phyloP scores from a whole-genome alignment of 2,888 invertebrate species.

The Panzeria rudis region DNA sequence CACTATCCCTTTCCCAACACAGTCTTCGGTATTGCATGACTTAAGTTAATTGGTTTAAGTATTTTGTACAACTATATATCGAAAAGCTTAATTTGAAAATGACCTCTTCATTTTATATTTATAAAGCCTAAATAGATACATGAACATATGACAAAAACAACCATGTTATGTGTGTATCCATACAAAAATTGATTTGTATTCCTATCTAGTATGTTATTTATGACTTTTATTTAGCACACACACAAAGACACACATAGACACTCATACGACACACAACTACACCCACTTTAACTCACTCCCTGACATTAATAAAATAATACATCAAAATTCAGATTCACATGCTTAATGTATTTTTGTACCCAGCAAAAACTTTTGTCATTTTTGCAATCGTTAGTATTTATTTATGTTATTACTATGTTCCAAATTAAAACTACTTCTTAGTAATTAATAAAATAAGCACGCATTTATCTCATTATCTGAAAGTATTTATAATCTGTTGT shows the following conservation, averaged over 20 bases:
- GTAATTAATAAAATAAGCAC: too few species aligned
- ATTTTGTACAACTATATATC: not conserved
- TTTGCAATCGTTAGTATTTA: too few species aligned
- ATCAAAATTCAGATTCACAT: constrained; percentile 11
- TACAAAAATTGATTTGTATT: constrained; percentile 32
- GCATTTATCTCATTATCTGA: too few species aligned
- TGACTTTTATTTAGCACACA: constrained; percentile 39
- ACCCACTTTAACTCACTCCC: not conserved
- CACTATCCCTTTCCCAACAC: too few species aligned
- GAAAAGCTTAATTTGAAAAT: not conserved
- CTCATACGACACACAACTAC: not conserved
- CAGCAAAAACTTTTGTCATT: too few species aligned
- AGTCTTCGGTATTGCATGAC: too few species aligned
- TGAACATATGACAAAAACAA: not conserved
- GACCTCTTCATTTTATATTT: not conserved
- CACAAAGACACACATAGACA: too few species aligned
- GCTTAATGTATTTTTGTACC: too few species aligned
- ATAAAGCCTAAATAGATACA: not conserved
- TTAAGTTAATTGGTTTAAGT: too few species aligned
- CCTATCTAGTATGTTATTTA: constrained; percentile 34
- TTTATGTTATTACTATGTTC: too few species aligned
- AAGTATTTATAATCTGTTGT: too few species aligned
- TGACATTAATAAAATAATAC: not conserved
- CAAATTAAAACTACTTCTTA: too few species aligned
- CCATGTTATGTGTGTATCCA: not conserved